Percentiles rank a stretch among this genome's conserved stretches.
Conservation (phyloP, 2,888 invertebrate genomes). For the Eristalinus sepulchralis region DNA sequence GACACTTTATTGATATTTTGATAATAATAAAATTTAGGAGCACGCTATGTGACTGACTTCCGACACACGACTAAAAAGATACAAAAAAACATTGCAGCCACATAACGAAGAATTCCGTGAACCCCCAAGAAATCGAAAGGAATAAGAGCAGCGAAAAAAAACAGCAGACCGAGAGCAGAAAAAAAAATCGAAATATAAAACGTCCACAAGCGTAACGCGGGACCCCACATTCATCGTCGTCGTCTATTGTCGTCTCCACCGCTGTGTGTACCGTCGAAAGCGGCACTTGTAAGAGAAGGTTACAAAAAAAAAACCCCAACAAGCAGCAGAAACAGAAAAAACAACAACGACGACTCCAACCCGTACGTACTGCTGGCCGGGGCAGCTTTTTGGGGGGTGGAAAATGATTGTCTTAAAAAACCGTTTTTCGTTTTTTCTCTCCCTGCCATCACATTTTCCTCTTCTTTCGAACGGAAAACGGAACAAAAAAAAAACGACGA, state of each 20-base stretch:
- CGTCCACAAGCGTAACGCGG: constrained; percentile 66
- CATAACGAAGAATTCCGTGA: constrained; percentile 59
- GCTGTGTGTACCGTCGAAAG: constrained; percentile 58
- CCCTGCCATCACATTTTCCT: neutral
- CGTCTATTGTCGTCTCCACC: constrained; percentile 55
- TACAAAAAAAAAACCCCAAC: constrained; percentile 25
- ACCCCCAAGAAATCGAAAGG: constrained; percentile 57
- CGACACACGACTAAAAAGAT: constrained; percentile 80
- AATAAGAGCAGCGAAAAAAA: neutral
- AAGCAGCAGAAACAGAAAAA: constrained; percentile 10
- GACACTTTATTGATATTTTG: constrained; percentile 72
- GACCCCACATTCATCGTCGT: constrained; percentile 62
- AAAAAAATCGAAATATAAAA: constrained; percentile 23
- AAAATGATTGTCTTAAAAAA: constrained; percentile 71
- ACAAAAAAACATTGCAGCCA: constrained; percentile 73
- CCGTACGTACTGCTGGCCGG: constrained; percentile 30
- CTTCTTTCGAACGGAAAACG: neutral
- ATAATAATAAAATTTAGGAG: constrained; percentile 73
- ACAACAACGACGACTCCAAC: constrained; percentile 14
- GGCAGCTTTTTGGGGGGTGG: constrained; percentile 64
- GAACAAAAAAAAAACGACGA: constrained; percentile 16
- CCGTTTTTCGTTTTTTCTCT: neutral
- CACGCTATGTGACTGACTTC: constrained; percentile 81
- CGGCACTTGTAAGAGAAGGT: constrained; percentile 62
- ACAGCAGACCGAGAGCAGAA: constrained; percentile 5